A percentile compares a stretch with the other conserved stretches of the same genome.
Evolutionary conservation across 2,113 vertebrate species (phyloP).

Genomic region (Trichechus manatus): DNA sequence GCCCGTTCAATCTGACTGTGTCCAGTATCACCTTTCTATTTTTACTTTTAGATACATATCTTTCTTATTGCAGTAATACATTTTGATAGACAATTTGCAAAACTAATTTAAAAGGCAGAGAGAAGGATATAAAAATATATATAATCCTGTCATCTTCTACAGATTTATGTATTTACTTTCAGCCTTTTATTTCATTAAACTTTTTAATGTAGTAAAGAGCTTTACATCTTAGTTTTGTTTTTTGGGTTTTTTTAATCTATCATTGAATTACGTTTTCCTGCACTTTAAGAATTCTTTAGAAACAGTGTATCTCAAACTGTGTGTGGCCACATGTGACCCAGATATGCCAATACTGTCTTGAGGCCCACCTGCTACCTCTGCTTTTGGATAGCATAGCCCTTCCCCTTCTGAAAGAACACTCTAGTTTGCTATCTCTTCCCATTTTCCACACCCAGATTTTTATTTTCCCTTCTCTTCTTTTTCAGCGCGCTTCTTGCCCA

Average conservation of each 20-base stretch:
- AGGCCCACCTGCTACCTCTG: background rate
- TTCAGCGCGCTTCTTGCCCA: background rate
- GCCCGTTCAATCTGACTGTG: background rate
- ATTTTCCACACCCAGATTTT: background rate
- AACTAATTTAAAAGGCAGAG: background rate
- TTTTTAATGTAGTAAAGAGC: background rate
- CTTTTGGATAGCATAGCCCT: background rate
- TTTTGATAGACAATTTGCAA: background rate
- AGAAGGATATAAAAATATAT: background rate
- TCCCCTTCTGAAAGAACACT: background rate
- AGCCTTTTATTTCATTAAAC: constrained; percentile 15
- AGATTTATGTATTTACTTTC: constrained; percentile 77
- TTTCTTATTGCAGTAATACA: background rate
- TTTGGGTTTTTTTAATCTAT: background rate
- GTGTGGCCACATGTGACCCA: background rate
- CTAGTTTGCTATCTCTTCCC: background rate
- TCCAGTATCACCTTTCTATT: background rate
- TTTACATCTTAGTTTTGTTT: constrained; percentile 4
- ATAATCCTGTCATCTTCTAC: constrained; percentile 73
- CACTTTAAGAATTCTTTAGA: background rate
- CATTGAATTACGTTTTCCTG: constrained; percentile 8
- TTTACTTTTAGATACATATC: background rate
- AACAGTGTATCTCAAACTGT: background rate
- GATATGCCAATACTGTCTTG: background rate
- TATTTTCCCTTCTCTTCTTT: background rate